Evolutionary conservation across 2,888 invertebrate genomes (phyloP), one percentile per base, ranked within the genome.

Genomic region (Andrena hattorfiana): DNA sequence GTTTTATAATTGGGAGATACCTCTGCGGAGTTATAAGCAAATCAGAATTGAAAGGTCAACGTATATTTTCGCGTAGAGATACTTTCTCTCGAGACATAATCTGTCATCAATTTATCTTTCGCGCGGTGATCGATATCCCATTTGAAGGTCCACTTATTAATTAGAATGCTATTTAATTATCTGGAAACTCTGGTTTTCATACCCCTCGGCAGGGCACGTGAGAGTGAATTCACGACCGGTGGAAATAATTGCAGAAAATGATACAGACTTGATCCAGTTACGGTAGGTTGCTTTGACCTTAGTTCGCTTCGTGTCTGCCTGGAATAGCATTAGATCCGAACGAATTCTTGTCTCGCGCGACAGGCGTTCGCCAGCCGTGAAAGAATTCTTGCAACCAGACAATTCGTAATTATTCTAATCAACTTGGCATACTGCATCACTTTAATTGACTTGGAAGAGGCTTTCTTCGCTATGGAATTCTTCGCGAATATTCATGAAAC

Each of bases 171-270:
- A 63, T 74, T 67, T 48, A 78, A 78, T 78, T 68, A 78, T 63
- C 42, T 13, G 35, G 54, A 32, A 42, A 56, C 49, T 23, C 13
- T 49, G 42, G 30, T 42, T 68, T 68, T 74, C 63, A n/a, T 63
- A 54, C 30, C n/a, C 62, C 42, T 63, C 48, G 26, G 16, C 23
- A n/a, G 7, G 51, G 35, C 35, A 63, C 68, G 68, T 48, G 73
- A 78, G 74, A 84, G 68, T 78, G 49, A 64, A 67, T 74, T 51
- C 59, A 42, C 59, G 42, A 74, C 28, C 56, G 68, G 32, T 71
- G 70, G n/a, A 32, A 67, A 71, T 84, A 84, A 84, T 84, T 78
- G 54, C 35, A 74, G 48, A 59, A 84, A 83, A 67, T 28, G 56
- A 51, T 48, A 73, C 35, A 13, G 77, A 66, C 60, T 66, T 63